Evolutionary conservation across 1,140 invertebrate species (phyloP).

Genomic region (Rhagoletis zephyria): DNA sequence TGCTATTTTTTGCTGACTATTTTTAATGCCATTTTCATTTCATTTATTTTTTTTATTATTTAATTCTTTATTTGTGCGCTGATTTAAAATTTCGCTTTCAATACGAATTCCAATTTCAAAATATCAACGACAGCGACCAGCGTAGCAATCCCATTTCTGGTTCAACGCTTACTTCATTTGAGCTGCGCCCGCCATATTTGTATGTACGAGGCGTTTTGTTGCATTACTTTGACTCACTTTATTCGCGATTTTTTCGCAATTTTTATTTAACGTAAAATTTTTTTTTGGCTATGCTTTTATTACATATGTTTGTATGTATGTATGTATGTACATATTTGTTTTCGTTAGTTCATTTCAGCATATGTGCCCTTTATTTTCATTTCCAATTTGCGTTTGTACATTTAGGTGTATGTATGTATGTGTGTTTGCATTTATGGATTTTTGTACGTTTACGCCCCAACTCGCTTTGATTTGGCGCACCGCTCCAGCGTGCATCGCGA

Average conservation of each 20-base stretch:
- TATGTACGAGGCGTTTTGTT: neutral
- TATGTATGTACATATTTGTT: neutral
- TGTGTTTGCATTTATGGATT: neutral
- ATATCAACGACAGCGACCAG: conserved; percentile 16
- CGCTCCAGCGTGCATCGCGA: neutral
- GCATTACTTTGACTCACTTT: conserved; percentile 40
- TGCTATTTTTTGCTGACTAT: neutral
- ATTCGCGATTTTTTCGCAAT: conserved; percentile 14
- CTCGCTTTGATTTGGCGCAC: neutral
- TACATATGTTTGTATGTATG: too few species aligned
- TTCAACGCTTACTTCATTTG: conserved; percentile 12
- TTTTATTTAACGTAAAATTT: neutral
- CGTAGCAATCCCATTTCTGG: conserved; percentile 20
- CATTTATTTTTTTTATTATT: neutral
- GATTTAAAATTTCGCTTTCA: conserved; percentile 49
- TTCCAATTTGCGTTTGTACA: too few species aligned
- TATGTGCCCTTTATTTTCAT: too few species aligned
- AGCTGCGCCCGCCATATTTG: neutral
- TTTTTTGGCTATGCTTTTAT: neutral
- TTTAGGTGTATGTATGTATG: too few species aligned
- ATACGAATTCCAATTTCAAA: conserved; percentile 26
- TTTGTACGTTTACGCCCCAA: neutral
- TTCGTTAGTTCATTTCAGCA: neutral
- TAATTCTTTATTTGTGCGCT: conserved; percentile 4
- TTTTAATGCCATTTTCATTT: neutral